phyloP scores from a whole-genome alignment of 1,140 invertebrate genomes.

The Zeugodacus cucurbitae region DNA sequence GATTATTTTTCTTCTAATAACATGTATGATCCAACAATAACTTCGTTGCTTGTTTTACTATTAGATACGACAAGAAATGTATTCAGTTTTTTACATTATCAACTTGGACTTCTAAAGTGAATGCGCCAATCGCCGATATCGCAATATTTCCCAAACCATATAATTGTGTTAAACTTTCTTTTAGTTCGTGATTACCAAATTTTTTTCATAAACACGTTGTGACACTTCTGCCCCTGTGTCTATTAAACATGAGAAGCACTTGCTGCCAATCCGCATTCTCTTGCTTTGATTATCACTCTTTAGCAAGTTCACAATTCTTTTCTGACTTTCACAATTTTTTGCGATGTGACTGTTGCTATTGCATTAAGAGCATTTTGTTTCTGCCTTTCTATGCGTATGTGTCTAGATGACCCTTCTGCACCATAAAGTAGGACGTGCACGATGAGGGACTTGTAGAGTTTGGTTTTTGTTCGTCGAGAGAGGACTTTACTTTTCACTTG shows the following conservation, averaged over 20 bases:
- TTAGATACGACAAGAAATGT: too few species aligned
- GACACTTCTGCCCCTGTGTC: conserved; percentile 42
- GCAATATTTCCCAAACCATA: conserved; percentile 30
- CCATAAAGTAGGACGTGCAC: too few species aligned
- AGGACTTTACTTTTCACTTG: too few species aligned
- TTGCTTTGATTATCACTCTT: conserved; percentile 14
- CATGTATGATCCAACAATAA: too few species aligned
- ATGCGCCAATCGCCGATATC: too few species aligned
- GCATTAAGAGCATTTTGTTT: conserved; percentile 45
- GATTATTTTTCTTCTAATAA: too few species aligned
- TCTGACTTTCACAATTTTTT: too few species aligned
- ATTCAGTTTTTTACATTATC: too few species aligned
- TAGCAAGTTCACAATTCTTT: conserved; percentile 35
- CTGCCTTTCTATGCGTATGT: conserved; percentile 34
- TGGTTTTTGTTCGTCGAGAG: too few species aligned
- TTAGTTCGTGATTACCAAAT: conserved; percentile 1
- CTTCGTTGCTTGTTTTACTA: too few species aligned
- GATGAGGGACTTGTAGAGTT: too few species aligned
- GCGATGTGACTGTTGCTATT: conserved; percentile 42
- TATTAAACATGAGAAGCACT: conserved; percentile 16
- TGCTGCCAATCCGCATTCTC: background rate
- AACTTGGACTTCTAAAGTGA: too few species aligned
- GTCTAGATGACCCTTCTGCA: conserved; percentile 30
- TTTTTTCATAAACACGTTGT: background rate
- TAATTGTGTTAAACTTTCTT: background rate